Percentiles rank a stretch among this genome's conserved stretches.
These are phyloP conservation scores for Pampus argenteus DNA, from an alignment of 2,797 vertebrate genomes.

Conservation along the genomic window DNA sequence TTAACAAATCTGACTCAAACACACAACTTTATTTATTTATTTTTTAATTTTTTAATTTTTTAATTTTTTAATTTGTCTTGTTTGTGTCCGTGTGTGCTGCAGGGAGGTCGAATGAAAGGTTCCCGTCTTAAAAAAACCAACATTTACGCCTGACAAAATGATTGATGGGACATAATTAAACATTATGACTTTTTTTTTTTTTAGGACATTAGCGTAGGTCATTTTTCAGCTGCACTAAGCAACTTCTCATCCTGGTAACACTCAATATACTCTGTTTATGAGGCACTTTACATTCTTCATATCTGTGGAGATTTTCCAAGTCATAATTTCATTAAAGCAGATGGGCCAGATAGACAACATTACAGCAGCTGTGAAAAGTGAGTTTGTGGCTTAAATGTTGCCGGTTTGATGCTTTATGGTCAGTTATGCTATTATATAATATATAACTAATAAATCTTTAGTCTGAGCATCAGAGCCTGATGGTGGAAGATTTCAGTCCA, in stretches of 20 bases:
- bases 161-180: constrained; percentile 53
- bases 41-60: too few species aligned
- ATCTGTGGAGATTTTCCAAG: neutral
- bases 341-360: neutral
- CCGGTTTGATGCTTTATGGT: too few species aligned
- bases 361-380: neutral
- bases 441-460: too few species aligned
- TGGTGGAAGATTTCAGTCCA: constrained; percentile 14
- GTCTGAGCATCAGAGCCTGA: neutral
- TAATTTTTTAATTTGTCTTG: too few species aligned
- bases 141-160: constrained; percentile 30
- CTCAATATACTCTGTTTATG: neutral
- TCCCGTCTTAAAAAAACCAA: constrained; percentile 16
- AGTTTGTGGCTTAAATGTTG: neutral
- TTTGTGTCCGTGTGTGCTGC: neutral
- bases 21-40: too few species aligned
- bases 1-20: neutral
- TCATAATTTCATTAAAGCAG: neutral
- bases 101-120: neutral
- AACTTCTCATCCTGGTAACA: constrained; percentile 17
- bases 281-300: neutral
- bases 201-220: constrained; percentile 53
- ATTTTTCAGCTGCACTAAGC: constrained; percentile 24
- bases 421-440: too few species aligned
- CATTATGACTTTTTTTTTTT: constrained; percentile 21